Evolutionary conservation across 1,140 invertebrate species (phyloP).

Genomic region (Halesus radiatus): DNA sequence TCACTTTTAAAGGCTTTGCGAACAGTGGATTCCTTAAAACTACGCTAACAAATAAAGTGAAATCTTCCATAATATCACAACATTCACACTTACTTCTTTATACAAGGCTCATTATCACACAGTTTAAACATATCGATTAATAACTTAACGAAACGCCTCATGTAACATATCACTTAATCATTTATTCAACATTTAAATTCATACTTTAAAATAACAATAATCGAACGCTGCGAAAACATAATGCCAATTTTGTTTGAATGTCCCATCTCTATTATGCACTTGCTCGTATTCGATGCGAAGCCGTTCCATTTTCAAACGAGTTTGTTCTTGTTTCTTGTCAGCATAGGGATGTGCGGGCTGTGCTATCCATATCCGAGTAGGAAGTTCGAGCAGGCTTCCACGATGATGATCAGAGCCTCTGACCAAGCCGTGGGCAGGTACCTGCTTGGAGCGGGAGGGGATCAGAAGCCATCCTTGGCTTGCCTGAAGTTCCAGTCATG

Average conservation of each 20-base stretch:
- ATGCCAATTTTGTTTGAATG: too few species aligned
- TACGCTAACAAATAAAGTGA: neutral
- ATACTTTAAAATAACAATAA: too few species aligned
- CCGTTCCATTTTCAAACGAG: neutral
- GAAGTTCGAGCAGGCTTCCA: slow-evolving; percentile 45
- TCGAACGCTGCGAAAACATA: too few species aligned
- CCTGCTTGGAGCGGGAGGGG: slow-evolving; percentile 34
- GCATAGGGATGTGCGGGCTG: neutral
- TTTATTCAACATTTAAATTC: too few species aligned
- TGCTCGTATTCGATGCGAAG: too few species aligned
- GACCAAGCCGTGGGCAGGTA: slow-evolving; percentile 37
- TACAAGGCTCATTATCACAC: neutral
- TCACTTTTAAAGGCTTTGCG: slow-evolving; percentile 13
- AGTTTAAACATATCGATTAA: neutral
- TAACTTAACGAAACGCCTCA: too few species aligned
- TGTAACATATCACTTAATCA: too few species aligned
- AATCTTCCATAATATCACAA: slow-evolving; percentile 14
- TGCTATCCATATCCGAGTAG: slow-evolving; percentile 47
- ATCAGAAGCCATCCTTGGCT: slow-evolving; percentile 67
- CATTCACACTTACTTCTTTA: neutral
- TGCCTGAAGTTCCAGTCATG: slow-evolving; percentile 60
- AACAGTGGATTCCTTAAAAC: slow-evolving; percentile 6
- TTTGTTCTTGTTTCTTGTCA: neutral
- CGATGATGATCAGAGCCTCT: slow-evolving; percentile 43
- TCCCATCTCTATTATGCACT: too few species aligned